Conservation (phyloP, 2,888 invertebrate species). For the Lepeophtheirus nordmannii region DNA sequence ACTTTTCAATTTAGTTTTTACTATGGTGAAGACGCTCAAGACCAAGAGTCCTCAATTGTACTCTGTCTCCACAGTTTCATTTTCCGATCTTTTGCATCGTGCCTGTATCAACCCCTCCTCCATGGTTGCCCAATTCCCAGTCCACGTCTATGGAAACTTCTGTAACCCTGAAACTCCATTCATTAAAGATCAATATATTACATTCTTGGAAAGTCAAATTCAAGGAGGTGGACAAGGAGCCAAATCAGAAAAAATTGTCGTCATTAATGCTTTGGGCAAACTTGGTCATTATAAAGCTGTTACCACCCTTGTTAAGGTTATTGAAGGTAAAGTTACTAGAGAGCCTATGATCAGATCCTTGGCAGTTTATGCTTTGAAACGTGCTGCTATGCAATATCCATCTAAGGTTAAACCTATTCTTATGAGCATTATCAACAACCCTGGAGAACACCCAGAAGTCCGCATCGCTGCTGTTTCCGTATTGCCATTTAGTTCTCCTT, state of each 20-base stretch:
- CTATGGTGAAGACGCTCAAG: conserved; percentile 27
- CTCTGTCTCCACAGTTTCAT: conserved; percentile 30
- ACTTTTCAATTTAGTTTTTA: conserved; percentile 32
- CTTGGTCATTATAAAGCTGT: conserved; percentile 5
- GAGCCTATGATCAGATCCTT: conserved; percentile 12
- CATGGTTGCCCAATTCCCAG: conserved; percentile 29
- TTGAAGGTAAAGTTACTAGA: background rate
- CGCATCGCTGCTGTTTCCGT: conserved; percentile 31
- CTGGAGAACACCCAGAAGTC: conserved; percentile 30
- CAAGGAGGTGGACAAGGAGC: conserved; percentile 24
- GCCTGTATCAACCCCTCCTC: conserved; percentile 31
- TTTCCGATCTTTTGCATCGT: conserved; percentile 32
- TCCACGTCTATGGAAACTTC: conserved; percentile 29
- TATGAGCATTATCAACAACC: conserved; percentile 19
- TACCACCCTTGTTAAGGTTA: background rate
- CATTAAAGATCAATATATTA: conserved; percentile 28
- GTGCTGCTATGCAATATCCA: conserved; percentile 13
- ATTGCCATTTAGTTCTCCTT: conserved; percentile 29
- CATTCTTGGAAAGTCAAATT: conserved; percentile 28
- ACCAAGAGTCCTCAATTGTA: conserved; percentile 28
- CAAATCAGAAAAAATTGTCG: conserved; percentile 20
- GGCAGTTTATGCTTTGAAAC: conserved; percentile 21
- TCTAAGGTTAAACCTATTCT: conserved; percentile 11
- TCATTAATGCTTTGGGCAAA: conserved; percentile 23
- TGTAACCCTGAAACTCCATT: conserved; percentile 28